Evolutionary conservation across 2,888 invertebrate species (phyloP), one percentile per base, ranked within the genome.

Genomic region (Pachliopta kotzebuea): DNA sequence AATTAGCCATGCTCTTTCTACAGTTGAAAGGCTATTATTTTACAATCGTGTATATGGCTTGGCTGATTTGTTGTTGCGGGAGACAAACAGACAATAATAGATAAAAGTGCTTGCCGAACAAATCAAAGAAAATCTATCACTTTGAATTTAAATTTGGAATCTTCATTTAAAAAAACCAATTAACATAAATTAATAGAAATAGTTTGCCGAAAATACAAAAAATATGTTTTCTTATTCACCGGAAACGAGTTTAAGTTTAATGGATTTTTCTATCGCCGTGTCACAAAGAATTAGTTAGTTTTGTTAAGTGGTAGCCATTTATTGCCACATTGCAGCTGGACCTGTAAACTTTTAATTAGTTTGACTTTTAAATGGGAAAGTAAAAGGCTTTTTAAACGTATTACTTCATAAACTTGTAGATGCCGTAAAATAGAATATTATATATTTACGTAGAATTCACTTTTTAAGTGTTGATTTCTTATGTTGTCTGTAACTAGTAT

Each of bases 251-350:
- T 45, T n/a, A 11, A 45, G n/a, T n/a, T 45, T 45, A 45, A 45
- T 45, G 18, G 45, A 45, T n/a, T 45, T 45, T n/a, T 45, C 42
- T 26, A 49, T 58, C 18, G 45, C 45, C n/a, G 45, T 21, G 50
- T 52, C 26, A 57, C 57, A 57, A 26, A 26, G 57, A 45, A 56
- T 42, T 42, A 57, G 26, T 57, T 49, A 49, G 45, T 49, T 49
- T 49, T 45, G 49, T 57, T 24, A 42, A 57, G 57, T 49, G 57
- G 49, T 24, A 24, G 45, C 24, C 57, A 9, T 49, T 49, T n/a
- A 3, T 45, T 54, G 18, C 24, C 24, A 24, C 24, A 42, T 26
- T 49, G 57, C 45, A 57, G 24, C 24, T 45, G n/a, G 49, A 57
- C 45, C 26, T 14, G 2, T 18, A 26, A 57, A 42, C n/a, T 57